These are phyloP conservation scores for Allophyes oxyacanthae DNA, from an alignment of 2,888 invertebrate genomes.

Conservation along the genomic window DNA sequence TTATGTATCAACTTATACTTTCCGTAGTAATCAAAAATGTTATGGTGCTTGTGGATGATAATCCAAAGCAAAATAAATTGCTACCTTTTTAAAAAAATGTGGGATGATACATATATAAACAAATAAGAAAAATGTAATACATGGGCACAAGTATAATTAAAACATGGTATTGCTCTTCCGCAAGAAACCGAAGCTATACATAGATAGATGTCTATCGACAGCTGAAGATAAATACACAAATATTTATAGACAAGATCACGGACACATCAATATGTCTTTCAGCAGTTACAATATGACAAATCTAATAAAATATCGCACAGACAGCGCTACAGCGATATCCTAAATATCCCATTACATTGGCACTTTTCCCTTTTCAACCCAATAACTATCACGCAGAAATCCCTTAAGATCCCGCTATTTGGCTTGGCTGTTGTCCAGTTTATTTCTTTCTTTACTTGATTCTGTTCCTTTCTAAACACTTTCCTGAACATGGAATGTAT, in stretches of 20 bases:
- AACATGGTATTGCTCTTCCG: too few species aligned
- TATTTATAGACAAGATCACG: conserved; percentile 3
- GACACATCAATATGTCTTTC: conserved; percentile 1
- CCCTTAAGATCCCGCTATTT: conserved; percentile 23
- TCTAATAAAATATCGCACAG: conserved; percentile 24
- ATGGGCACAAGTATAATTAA: too few species aligned
- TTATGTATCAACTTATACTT: too few species aligned
- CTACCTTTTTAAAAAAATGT: too few species aligned
- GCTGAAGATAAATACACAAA: too few species aligned
- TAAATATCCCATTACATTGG: conserved; percentile 27
- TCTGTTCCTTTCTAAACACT: conserved; percentile 29
- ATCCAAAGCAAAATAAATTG: too few species aligned
- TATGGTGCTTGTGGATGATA: too few species aligned
- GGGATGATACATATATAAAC: too few species aligned
- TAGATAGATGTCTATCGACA: too few species aligned
- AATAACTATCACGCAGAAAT: conserved; percentile 40
- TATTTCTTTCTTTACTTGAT: conserved; percentile 19
- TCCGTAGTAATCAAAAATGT: too few species aligned
- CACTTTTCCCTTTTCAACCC: conserved; percentile 31
- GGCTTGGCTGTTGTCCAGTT: conserved; percentile 40
- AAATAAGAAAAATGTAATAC: too few species aligned
- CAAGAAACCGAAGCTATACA: not conserved
- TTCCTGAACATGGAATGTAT: conserved; percentile 36
- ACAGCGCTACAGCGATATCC: conserved; percentile 6
- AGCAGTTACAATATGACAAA: conserved; percentile 8